Percentiles rank a stretch among this genome's conserved stretches.
Conservation (phyloP, 2,888 invertebrate genomes). For the Chalcis sispes region DNA sequence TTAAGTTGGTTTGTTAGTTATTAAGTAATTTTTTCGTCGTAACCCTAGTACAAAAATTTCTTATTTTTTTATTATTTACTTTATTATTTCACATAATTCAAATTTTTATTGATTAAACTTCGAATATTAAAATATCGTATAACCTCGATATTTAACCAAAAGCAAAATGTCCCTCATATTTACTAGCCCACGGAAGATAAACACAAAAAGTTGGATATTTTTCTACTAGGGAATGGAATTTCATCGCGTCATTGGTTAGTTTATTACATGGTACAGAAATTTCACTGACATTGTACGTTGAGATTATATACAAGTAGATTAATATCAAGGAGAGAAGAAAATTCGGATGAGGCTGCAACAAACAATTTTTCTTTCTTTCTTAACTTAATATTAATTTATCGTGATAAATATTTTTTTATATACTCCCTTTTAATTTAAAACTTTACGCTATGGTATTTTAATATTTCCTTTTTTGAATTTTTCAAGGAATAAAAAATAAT, state of each 20-base stretch:
- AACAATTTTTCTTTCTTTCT: background rate
- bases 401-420: too few species aligned
- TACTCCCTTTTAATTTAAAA: too few species aligned
- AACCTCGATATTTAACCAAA: constrained; percentile 21
- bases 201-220: constrained; percentile 52
- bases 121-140: too few species aligned
- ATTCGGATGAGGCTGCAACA: constrained; percentile 20
- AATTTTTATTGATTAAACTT: background rate
- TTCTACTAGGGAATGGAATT: constrained; percentile 53
- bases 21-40: background rate
- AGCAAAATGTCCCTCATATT: constrained; percentile 13
- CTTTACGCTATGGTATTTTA: too few species aligned
- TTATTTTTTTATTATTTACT: constrained; percentile 17
- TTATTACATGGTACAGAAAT: constrained; percentile 25
- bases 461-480: too few species aligned
- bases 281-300: constrained; percentile 30
- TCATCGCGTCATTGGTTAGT: constrained; percentile 31
- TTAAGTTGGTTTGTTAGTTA: constrained; percentile 9
- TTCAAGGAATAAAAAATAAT: too few species aligned
- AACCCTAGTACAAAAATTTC: constrained; percentile 46
- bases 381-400: too few species aligned
- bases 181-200: constrained; percentile 10
- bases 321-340: constrained; percentile 30
- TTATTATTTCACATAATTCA: constrained; percentile 5
- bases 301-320: constrained; percentile 39